Conservation (phyloP, 35 echinoderm and acorn worm genomes). For the Nesometra sesokonis region DNA sequence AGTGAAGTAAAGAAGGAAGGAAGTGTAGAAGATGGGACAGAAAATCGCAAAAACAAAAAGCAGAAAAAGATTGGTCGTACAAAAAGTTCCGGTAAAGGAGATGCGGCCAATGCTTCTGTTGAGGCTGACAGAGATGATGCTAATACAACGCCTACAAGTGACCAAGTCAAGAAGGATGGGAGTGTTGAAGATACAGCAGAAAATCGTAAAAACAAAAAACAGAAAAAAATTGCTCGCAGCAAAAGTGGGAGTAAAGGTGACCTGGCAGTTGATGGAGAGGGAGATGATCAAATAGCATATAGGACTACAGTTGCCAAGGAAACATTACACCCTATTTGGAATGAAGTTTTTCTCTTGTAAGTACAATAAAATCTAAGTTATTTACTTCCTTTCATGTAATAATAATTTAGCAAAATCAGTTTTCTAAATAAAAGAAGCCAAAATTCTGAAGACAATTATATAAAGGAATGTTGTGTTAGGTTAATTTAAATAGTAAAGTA, state of each 20-base stretch:
- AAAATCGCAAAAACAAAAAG: background rate
- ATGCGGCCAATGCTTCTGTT: background rate
- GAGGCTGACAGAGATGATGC: background rate
- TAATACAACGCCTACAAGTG: no score
- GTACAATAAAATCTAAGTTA: no score
- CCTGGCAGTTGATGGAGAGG: background rate
- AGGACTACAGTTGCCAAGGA: background rate
- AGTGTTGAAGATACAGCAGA: background rate
- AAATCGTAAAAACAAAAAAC: background rate
- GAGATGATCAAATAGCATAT: background rate
- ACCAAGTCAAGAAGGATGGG: background rate
- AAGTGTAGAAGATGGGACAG: background rate
- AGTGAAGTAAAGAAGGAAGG: background rate
- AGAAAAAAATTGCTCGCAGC: background rate
- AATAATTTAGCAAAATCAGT: no score
- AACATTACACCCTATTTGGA: background rate
- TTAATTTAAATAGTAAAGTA: no score
- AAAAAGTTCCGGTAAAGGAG: background rate
- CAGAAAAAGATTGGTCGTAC: background rate
- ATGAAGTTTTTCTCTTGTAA: background rate
- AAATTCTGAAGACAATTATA: no score
- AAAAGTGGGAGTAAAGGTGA: background rate
- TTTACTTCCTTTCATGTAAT: no score
- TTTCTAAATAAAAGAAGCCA: no score
- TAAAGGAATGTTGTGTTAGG: no score